Percentiles rank a stretch among this genome's conserved stretches.
Conservation (phyloP, 2,888 invertebrate species). For the Acanthoscelides obtectus region DNA sequence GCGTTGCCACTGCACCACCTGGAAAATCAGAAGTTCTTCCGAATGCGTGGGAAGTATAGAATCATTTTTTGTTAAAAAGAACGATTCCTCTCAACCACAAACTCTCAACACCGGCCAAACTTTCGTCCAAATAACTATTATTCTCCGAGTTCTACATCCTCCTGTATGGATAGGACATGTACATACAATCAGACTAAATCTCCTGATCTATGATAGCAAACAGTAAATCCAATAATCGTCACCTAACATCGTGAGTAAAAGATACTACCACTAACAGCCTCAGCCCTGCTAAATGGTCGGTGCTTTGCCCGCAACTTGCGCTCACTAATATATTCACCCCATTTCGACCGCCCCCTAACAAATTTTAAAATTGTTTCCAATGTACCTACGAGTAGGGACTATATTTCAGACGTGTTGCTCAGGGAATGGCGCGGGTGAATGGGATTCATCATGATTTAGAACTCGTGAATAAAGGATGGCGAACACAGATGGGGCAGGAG, state of each 20-base stretch:
- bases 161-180: too few species aligned
- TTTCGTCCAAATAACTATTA: too few species aligned
- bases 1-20: too few species aligned
- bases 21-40: too few species aligned
- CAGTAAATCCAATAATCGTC: not conserved
- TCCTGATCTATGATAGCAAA: not conserved
- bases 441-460: not conserved
- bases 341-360: conserved; percentile 12
- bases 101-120: too few species aligned
- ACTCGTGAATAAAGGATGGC: not conserved
- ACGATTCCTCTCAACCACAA: too few species aligned
- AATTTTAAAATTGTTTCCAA: conserved; percentile 23
- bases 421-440: not conserved
- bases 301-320: conserved; percentile 1
- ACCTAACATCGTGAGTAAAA: not conserved
- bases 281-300: not conserved
- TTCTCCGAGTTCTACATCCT: too few species aligned
- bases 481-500: not conserved
- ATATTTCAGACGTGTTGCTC: conserved; percentile 9
- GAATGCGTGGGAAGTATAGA: too few species aligned
- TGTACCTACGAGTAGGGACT: conserved; percentile 12
- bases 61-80: too few species aligned
- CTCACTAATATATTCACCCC: conserved; percentile 20
- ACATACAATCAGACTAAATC: not conserved
- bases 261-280: not conserved